A percentile compares a stretch with the other conserved stretches of the same genome.
These are phyloP conservation scores for Enteromius argenteus DNA, from an alignment of 2,797 vertebrate species.

Conservation along the genomic window DNA sequence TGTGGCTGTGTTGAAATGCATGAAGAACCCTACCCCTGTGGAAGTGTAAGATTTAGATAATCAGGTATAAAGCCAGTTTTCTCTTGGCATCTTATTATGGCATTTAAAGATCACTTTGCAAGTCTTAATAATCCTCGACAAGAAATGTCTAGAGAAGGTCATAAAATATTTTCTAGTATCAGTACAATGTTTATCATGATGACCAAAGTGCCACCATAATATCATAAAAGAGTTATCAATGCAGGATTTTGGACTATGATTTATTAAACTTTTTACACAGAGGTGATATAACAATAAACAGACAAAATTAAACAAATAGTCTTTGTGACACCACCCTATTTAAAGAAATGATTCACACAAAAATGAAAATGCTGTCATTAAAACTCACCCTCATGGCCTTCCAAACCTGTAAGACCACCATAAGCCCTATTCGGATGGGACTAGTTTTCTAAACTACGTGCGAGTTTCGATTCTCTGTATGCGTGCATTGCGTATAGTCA, in stretches of 20 bases:
- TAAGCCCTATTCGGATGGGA: too few relatives aligned
- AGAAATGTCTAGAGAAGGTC: neutral
- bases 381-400: too few relatives aligned
- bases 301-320: neutral
- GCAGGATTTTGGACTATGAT: neutral
- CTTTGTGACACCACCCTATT: neutral
- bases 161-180: neutral
- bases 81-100: too few relatives aligned
- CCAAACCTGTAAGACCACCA: neutral
- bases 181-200: neutral
- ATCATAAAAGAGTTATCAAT: constrained; percentile 47
- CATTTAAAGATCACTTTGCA: neutral
- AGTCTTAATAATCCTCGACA: neutral
- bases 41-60: neutral
- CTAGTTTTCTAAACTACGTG: too few relatives aligned
- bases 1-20: constrained; percentile 82
- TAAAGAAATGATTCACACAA: neutral
- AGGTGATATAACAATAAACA: neutral
- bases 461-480: too few relatives aligned
- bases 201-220: constrained; percentile 39
- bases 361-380: neutral
- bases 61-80: neutral
- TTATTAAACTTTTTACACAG: neutral
- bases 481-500: too few relatives aligned
- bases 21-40: constrained; percentile 85